Percentiles rank a stretch among this genome's conserved stretches.
phyloP scores from a whole-genome alignment of 2,113 vertebrate genomes.

The Micronycteris hirsuta region DNA sequence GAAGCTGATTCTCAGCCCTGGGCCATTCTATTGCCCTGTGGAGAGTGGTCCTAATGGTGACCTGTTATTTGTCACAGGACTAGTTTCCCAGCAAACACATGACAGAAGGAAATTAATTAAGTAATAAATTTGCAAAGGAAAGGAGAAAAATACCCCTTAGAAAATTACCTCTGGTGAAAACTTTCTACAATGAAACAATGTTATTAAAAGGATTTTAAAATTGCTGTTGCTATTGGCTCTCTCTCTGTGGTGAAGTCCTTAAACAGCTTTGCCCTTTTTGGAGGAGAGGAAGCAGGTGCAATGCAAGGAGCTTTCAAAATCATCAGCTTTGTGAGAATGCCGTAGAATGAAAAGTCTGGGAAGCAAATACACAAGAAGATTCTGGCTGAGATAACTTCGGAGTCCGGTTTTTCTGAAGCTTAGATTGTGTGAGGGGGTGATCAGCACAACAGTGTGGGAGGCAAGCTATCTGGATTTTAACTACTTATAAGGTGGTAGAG shows the following conservation, averaged over 20 bases:
- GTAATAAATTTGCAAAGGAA: conserved; percentile 40
- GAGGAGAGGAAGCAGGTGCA: neutral
- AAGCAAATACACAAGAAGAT: conserved; percentile 2
- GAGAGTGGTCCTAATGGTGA: neutral
- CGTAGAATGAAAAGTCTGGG: conserved; percentile 12
- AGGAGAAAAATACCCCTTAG: conserved; percentile 23
- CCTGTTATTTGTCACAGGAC: conserved; percentile 24
- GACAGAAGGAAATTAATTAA: conserved; percentile 56
- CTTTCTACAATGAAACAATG: conserved; percentile 43
- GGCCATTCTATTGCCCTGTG: neutral
- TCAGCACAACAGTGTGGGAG: neutral
- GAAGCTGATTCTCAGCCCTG: neutral
- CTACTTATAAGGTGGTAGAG: neutral
- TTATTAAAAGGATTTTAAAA: conserved; percentile 58
- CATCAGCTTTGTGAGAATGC: neutral
- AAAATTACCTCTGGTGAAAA: conserved; percentile 54
- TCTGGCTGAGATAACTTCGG: neutral
- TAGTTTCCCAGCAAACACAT: conserved; percentile 47
- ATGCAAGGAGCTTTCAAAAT: neutral
- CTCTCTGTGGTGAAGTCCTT: neutral
- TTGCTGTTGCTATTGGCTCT: neutral
- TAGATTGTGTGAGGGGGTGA: neutral
- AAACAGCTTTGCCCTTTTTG: neutral
- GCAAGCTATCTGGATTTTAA: neutral
- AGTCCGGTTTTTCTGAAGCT: neutral